Evolutionary conservation across 2,888 invertebrate species (phyloP).

Genomic region (Amiota communis): DNA sequence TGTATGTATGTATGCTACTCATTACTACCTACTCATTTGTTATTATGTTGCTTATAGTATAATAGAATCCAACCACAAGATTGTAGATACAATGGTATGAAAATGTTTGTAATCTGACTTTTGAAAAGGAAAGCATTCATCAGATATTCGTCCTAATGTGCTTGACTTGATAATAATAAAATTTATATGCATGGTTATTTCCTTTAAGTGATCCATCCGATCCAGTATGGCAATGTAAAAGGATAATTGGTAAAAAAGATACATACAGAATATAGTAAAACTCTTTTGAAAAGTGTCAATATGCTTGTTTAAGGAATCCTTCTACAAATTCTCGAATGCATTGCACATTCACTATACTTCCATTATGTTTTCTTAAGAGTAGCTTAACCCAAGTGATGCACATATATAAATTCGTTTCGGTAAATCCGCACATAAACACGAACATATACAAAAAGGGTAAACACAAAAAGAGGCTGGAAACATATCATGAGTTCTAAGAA

Average conservation of each 20-base stretch:
- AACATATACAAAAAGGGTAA: not conserved
- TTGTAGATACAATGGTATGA: too few species aligned
- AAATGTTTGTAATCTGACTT: constrained; percentile 26
- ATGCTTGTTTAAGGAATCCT: constrained; percentile 46
- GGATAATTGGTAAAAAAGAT: constrained; percentile 35
- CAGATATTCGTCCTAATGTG: constrained; percentile 65
- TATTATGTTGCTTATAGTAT: constrained; percentile 25
- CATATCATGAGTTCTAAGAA: constrained; percentile 44
- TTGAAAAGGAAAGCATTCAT: constrained; percentile 44
- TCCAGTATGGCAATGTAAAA: not conserved
- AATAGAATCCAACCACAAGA: constrained; percentile 29
- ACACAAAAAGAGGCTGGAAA: not conserved
- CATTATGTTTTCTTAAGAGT: not conserved
- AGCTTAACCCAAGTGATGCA: constrained; percentile 2
- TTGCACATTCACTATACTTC: not conserved
- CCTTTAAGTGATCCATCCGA: constrained; percentile 57
- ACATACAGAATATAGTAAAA: constrained; percentile 28
- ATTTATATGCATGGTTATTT: constrained; percentile 72
- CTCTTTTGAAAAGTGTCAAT: constrained; percentile 55
- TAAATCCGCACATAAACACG: constrained; percentile 16
- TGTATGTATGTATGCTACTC: not conserved
- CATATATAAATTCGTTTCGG: constrained; percentile 13
- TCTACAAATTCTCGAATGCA: constrained; percentile 13
- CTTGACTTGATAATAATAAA: constrained; percentile 70
- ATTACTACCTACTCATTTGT: constrained; percentile 1